Evolutionary conservation across 2,113 vertebrate genomes (phyloP).

Genomic region (Catharus fuscescens): DNA sequence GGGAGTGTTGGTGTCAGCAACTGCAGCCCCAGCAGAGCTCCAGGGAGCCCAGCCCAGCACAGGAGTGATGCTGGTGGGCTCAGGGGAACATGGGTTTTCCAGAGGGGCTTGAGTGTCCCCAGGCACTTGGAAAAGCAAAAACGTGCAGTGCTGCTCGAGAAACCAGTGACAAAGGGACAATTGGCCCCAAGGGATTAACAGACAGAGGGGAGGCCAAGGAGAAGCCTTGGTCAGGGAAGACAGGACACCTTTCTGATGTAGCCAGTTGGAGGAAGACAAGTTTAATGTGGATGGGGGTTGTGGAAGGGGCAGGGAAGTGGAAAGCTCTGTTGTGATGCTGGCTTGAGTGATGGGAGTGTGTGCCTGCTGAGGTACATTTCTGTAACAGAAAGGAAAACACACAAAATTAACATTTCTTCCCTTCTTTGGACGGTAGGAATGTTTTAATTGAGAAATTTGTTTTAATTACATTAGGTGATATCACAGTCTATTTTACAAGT

Average conservation of each 20-base stretch:
- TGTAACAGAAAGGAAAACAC: neutral
- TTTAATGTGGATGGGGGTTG: too few species aligned
- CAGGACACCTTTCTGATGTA: neutral
- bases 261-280: neutral
- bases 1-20: neutral
- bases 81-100: neutral
- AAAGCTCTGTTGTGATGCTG: neutral
- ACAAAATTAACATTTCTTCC: slow-evolving; percentile 17
- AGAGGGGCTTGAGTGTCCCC: neutral
- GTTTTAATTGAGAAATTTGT: slow-evolving; percentile 76
- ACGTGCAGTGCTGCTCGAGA: neutral
- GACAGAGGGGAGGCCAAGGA: neutral
- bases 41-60: neutral
- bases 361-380: neutral
- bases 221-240: neutral
- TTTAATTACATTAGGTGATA: slow-evolving; percentile 80
- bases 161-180: neutral
- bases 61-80: neutral
- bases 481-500: slow-evolving; percentile 84
- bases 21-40: neutral
- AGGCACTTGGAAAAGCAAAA: neutral
- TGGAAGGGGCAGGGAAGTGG: neutral
- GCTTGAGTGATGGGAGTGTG: neutral
- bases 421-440: slow-evolving; percentile 72
- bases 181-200: rapidly evolving